Base-by-base conservation (phyloP, 2,888 invertebrate genomes). In the Alviniconcha strummeri region DNA sequence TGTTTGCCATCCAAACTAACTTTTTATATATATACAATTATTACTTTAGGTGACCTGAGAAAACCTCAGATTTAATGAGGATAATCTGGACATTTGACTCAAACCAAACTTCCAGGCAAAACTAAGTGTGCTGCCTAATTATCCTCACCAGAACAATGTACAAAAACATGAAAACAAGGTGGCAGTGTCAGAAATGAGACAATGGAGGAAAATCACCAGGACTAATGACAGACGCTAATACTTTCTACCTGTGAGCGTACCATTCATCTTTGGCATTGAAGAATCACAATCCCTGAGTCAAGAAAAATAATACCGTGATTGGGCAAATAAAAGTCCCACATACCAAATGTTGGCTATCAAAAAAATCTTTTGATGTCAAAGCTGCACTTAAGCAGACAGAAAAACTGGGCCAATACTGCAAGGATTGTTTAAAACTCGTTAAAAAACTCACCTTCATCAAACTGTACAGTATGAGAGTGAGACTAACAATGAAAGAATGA, bases 141-240 rank as follows among this genome's bases (percentile, higher is more conserved):
- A 36, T 36, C 36, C 36, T 1, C 36, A 36, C 36, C 36, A 36
- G 36, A 80, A 81, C 71, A 85, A 84, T 87, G 87, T 87, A 87
- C 85, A 82, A 84, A 84, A 84, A 86, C 82, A 83, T 84, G 83
- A 82, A 84, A 86, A 84, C 86, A 85, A 80, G 77, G 83, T 55
- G 69, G 52, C 13, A 55, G 55, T 11, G 19, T 64, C 69, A 80
- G 80, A 69, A 80, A 80, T 55, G 5, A 80, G 69, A 80, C 80
- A 80, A 69, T 69, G 80, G 69, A 80, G 80, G 80, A 80, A 80
- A 79, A 79, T 69, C 69, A 64, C 80, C 80, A 64, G 78, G 78
- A 78, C 55, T 57, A 76, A 15, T 7, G 56, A 76, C 6, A n/a
- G 57, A 36, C 56, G 56, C n/a, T 56, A 56, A 76, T 56, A 76